phyloP scores from a whole-genome alignment of 2,113 vertebrate genomes.

The Dinomys branickii region DNA sequence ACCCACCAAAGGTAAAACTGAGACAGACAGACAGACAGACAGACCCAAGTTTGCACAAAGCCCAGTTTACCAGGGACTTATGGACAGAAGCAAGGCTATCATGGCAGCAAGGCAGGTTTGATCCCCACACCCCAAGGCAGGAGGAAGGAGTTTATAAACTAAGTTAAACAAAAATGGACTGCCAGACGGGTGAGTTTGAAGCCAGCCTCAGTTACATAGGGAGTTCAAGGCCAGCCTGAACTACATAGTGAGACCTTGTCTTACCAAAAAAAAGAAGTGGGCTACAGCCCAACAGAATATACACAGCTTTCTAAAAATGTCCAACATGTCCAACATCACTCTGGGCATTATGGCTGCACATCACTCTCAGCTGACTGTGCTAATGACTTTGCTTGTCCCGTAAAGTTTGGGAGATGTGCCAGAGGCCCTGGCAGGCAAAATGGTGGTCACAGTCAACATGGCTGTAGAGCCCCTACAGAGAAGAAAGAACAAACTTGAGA shows the following conservation, averaged over 20 bases:
- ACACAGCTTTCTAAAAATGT: background rate
- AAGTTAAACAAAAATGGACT: background rate
- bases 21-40: background rate
- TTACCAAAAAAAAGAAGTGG: background rate
- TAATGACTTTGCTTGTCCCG: background rate
- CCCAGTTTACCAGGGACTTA: background rate
- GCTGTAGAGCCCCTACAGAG: background rate
- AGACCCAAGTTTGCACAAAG: background rate
- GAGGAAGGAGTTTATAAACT: background rate
- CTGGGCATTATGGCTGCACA: no score
- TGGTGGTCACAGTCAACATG: background rate
- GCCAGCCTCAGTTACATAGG: background rate
- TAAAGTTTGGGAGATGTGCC: background rate
- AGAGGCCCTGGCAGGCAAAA: background rate
- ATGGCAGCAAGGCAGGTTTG: background rate
- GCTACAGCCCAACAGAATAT: background rate
- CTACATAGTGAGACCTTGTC: background rate
- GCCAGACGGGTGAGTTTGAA: background rate
- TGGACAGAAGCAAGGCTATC: background rate
- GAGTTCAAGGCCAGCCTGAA: background rate
- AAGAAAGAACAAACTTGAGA: background rate
- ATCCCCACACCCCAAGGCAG: background rate
- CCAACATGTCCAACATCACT: background rate
- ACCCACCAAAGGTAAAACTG: background rate
- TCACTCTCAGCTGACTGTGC: background rate